Evolutionary conservation across 1,140 invertebrate genomes (phyloP), one percentile per base, ranked within the genome.

Genomic region (Sitophilus oryzae): DNA sequence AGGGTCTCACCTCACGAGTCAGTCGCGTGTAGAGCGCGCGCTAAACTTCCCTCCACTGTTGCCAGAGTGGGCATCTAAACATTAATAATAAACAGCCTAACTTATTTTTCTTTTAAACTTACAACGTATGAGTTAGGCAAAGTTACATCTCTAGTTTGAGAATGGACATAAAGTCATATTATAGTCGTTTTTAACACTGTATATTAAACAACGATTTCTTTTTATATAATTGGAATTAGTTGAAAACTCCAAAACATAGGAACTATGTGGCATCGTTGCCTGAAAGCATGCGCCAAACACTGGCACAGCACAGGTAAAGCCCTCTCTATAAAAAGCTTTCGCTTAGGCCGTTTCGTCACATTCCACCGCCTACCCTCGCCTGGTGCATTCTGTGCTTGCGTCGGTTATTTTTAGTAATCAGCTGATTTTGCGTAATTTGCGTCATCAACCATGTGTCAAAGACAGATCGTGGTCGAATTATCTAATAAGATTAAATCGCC

Each of bases 11-110:
- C 46, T 56, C 47, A 56, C 46, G 54, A 56, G 53, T 49, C 42
- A 34, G 59, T 58, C 59, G 59, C 59, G 59, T 61, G 59, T 58
- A 40, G 36, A 58, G 48, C 59, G 44, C 56, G 52, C 59, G 59
- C 59, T 61, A 58, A 41, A 34, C 6, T 22, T 5, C 19, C 2
- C 0, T 22, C 51, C 1, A 38, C 18, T n/a, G 52, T 48, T 47
- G 52, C 30, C 52, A 48, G 11, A 18, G 45, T 34, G 2, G 2
- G 0, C 22, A 15, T 3, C 36, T 10, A 51, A 41, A 6, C 16
- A 25, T 10, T 42, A 42, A 42, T 21, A 38, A n/a, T 6, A 10
- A 3, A 38, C 2, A 16, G 11, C 9, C 14, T 38, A 16, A 6
- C 4, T 10, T 1, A 43, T 3, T 8, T 19, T 22, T 8, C 18